Percentiles rank a stretch among this genome's conserved stretches.
Conservation (phyloP, 2,888 invertebrate species). For the Stratiomys singularior region DNA sequence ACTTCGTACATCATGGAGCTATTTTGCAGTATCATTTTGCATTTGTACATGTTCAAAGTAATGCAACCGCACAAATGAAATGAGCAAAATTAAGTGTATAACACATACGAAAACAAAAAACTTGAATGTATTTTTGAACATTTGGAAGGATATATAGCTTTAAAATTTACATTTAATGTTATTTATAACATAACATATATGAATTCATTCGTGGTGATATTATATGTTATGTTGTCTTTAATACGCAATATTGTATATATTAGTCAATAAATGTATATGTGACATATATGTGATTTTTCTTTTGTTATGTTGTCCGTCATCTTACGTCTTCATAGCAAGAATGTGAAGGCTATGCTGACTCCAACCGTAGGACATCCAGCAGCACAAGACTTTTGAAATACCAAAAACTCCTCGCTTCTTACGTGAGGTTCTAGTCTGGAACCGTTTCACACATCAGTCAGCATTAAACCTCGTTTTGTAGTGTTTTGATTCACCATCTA, state of each 20-base stretch:
- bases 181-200: conserved; percentile 14
- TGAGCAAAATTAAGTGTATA: neutral
- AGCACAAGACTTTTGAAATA: no score
- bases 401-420: no score
- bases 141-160: conserved; percentile 16
- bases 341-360: no score
- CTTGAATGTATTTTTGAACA: conserved; percentile 15
- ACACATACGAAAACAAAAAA: neutral
- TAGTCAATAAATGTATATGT: no score
- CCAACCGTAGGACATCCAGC: no score
- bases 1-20: neutral
- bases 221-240: neutral
- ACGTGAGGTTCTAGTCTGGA: no score
- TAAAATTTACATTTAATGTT: conserved; percentile 15
- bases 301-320: no score
- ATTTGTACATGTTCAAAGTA: conserved; percentile 13
- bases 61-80: conserved; percentile 10
- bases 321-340: no score
- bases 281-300: no score
- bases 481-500: no score
- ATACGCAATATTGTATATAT: neutral
- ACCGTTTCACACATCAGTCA: no score
- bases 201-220: conserved; percentile 10
- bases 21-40: conserved; percentile 1
- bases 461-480: no score